Evolutionary conservation across 2,888 invertebrate genomes (phyloP), one percentile per base, ranked within the genome.

Genomic region (Phyto melanocephala): DNA sequence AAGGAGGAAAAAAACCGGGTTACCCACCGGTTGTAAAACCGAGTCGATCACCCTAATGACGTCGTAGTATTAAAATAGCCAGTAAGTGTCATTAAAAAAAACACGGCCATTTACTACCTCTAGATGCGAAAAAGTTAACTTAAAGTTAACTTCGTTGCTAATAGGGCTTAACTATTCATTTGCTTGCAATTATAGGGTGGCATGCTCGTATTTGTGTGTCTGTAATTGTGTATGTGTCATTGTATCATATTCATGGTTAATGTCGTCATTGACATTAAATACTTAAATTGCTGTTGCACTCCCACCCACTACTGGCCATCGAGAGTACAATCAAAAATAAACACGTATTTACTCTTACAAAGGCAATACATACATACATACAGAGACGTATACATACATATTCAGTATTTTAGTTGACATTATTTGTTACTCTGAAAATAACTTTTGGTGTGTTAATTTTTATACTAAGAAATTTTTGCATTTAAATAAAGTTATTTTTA

Each of bases 261-360:
- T 77, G 70, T 56, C 77, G 77, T 77, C 77, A 77, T 63, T 54
- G 77, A 35, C 54, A 70, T 70, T 77, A 68, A 68, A 60, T 35
- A 35, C 15, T 35, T 47, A 65, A 75, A 75, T 47, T 47, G 24
- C 33, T 22, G 17, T 63, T 56, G 33, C 15, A 56, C 65, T 65
- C 65, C 45, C 35, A 13, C 62, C 40, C 4, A 62, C 4, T 35
- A 15, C 42, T 1, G 15, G n/a, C 40, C n/a, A 10, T 42, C 40
- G n/a, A 40, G 13, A 40, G n/a, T 37, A 37, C 37, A 37, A 37
- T 37, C 1, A 11, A 17, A 0, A 15, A 8, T 8, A 47, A 11
- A n/a, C n/a, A n/a, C n/a, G n/a, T n/a, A n/a, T 47, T 5, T 28
- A 28, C 3, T 28, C 28, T 5, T 5, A 3, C 28, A 28, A 28